Base-by-base conservation (phyloP, 2,113 vertebrate genomes). In the Scomber scombrus region DNA sequence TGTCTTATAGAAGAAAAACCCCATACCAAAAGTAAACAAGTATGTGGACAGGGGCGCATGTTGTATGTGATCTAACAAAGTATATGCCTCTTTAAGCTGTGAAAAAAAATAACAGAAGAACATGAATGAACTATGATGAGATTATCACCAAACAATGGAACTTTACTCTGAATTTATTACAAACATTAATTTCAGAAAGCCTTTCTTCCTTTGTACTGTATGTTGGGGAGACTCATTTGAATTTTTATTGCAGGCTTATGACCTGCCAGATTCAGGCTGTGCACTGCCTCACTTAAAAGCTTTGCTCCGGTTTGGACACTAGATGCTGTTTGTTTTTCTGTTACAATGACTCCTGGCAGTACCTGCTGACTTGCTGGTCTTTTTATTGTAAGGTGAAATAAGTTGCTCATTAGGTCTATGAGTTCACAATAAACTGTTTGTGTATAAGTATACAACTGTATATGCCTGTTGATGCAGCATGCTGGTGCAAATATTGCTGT, bases 241-340 rank as follows among this genome's bases (percentile, higher is more conserved):
- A 87, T 86, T 87, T 88, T 89, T 78, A 86, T 88, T 88, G 78
- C 84, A 74, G 68, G 79, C 81, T 85, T 88, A 84, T 76, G 85
- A 89, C 76, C 74, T 75, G 77, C 85, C 71, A 87, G 74, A 85
- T 86, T 82, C 85, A 64, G 55, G 55, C 78, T 75, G 70, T 52
- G 40, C n/a, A 62, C 74, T 61, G 81, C 54, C 57, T 86, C 81
- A 61, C 63, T 78, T 82, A 67, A 60, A 86, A 82, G 74, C 68
- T 70, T 55, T 65, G 51, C 63, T 77, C 16, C 0, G 2, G 40
- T 83, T 74, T 85, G 78, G 78, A 77, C 56, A 54, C 58, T 64
- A 63, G 75, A 72, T 68, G 50, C 49, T 73, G 72, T 80, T 88
- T 63, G 75, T 78, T 86, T 54, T 65, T 87, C 81, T 65, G 76